Evolutionary conservation across 2,113 vertebrate species (phyloP).

Genomic region (Malurus melanocephalus): DNA sequence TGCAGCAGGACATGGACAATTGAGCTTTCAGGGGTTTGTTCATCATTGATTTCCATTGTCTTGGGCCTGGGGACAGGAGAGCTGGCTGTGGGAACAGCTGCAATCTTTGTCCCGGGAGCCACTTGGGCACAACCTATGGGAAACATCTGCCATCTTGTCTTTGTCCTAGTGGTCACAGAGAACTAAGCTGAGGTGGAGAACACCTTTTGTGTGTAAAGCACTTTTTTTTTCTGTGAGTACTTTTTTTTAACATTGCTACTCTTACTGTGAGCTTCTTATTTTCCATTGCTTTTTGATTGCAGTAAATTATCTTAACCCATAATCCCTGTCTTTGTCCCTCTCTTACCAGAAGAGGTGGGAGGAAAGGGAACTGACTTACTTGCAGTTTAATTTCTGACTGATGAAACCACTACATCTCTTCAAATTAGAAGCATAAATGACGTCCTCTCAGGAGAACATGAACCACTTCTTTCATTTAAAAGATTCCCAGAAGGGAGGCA

Average conservation of each 20-base stretch:
- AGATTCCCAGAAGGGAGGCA: not conserved
- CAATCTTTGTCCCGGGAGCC: not conserved
- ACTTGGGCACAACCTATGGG: not conserved
- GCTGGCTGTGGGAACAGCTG: not conserved
- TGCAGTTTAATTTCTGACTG: not conserved
- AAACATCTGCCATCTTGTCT: accelerated
- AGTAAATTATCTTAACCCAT: not conserved
- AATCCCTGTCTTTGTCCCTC: not conserved
- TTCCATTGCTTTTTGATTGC: not conserved
- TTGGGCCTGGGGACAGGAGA: accelerated
- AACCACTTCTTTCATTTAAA: not conserved
- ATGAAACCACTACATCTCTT: not conserved
- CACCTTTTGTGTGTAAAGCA: not conserved
- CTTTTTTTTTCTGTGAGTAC: not conserved
- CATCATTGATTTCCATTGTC: not conserved
- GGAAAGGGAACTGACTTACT: not conserved
- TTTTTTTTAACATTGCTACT: not conserved
- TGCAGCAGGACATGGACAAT: accelerated
- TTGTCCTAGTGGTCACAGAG: accelerated
- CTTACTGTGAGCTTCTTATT: not conserved
- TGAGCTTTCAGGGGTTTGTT: not conserved
- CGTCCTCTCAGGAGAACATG: not conserved
- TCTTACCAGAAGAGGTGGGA: not conserved
- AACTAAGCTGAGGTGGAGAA: not conserved
- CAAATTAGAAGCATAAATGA: constrained; percentile 1